These are phyloP conservation scores for Carduelis carduelis DNA, from an alignment of 2,797 vertebrate species.

Conservation along the genomic window DNA sequence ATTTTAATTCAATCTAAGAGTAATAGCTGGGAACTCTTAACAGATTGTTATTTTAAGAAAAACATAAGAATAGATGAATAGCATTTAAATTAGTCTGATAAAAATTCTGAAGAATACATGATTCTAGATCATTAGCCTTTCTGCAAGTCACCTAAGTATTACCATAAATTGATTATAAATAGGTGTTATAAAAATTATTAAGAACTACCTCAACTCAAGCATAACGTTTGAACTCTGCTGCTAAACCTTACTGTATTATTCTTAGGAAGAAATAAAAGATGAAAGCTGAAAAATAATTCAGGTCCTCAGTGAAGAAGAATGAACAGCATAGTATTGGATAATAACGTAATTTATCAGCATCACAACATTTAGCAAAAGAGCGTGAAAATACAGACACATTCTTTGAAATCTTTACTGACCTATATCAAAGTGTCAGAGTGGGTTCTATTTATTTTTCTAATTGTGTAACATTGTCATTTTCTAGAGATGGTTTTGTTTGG, in stretches of 20 bases:
- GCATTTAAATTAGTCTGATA: not conserved
- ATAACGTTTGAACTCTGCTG: not conserved
- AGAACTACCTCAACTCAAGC: not conserved
- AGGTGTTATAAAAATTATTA: not conserved
- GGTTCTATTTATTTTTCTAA: not conserved
- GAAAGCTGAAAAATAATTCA: not conserved
- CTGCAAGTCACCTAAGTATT: not conserved
- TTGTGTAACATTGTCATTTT: not conserved
- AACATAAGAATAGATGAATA: not conserved
- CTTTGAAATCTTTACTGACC: not conserved
- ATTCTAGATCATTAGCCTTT: not conserved
- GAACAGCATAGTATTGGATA: not conserved
- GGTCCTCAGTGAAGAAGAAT: not conserved
- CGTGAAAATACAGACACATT: not conserved
- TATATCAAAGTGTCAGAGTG: not conserved
- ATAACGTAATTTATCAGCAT: not conserved
- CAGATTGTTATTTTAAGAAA: not conserved
- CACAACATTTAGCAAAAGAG: not conserved
- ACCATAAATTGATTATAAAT: not conserved
- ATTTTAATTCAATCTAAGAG: not conserved
- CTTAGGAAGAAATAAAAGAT: not conserved
- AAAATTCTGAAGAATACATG: not conserved
- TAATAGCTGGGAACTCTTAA: not conserved
- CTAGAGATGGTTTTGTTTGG: not conserved
- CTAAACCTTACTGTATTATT: not conserved